Evolutionary conservation across 2,797 vertebrate genomes (phyloP).

Genomic region (Muscicapa comitata): DNA sequence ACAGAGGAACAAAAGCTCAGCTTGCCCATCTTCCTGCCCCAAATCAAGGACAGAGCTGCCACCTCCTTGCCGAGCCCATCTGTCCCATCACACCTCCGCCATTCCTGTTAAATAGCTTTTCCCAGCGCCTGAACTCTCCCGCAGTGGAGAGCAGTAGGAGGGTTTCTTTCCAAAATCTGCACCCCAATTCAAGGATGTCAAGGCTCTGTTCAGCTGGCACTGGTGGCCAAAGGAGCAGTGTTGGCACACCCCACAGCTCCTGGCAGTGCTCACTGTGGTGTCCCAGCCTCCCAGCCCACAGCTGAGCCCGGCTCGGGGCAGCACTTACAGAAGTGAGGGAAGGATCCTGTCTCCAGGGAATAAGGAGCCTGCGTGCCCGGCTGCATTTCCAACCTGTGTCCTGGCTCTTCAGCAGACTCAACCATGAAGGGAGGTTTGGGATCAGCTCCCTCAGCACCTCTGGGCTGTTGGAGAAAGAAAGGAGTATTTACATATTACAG

Average conservation of each 20-base stretch:
- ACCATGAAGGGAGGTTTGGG: not conserved
- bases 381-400: not conserved
- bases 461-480: slow-evolving; percentile 1
- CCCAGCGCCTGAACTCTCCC: not conserved
- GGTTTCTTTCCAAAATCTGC: not conserved
- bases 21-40: not conserved
- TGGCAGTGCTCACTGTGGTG: not conserved
- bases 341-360: not conserved
- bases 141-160: not conserved
- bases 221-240: not conserved
- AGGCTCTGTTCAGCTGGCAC: not conserved
- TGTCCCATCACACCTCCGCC: not conserved
- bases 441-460: not conserved
- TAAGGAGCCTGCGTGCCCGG: not conserved
- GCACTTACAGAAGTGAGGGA: slow-evolving; percentile 40
- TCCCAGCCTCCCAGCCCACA: not conserved
- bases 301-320: not conserved
- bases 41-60: not conserved
- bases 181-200: not conserved
- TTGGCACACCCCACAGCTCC: not conserved
- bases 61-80: not conserved
- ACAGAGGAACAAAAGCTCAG: not conserved
- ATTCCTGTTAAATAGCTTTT: not conserved
- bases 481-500: not conserved
- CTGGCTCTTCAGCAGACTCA: not conserved